Evolutionary conservation across 2,888 invertebrate genomes (phyloP).

Genomic region (Chrysomela aeneicollis): DNA sequence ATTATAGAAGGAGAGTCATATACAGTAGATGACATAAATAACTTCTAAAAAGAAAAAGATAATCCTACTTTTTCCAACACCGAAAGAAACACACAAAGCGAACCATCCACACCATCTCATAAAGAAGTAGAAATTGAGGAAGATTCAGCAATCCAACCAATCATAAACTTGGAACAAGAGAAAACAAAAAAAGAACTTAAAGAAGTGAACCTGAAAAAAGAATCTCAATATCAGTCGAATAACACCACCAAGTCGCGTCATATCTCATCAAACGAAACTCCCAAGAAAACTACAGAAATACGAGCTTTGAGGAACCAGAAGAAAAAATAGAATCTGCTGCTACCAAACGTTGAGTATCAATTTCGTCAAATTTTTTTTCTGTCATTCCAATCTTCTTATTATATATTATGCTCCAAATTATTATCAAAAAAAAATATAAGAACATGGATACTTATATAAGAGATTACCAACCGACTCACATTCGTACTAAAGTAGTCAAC

Average conservation of each 20-base stretch:
- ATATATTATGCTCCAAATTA: neutral
- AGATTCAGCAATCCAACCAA: conserved; percentile 10
- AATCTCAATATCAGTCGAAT: neutral
- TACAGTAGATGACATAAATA: conserved; percentile 3
- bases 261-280: conserved; percentile 16
- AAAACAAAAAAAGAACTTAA: neutral
- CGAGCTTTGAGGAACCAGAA: conserved; percentile 11
- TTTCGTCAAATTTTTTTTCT: neutral
- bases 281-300: conserved; percentile 3
- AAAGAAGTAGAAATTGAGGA: conserved; percentile 15
- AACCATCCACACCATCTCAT: conserved; percentile 8
- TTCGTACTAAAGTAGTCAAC: neutral
- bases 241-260: conserved; percentile 4
- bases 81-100: conserved; percentile 9
- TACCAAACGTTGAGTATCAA: neutral
- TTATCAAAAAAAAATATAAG: neutral
- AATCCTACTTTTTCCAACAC: neutral
- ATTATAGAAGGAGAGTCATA: conserved; percentile 13
- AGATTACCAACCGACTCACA: conserved; percentile 7
- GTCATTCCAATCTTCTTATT: neutral
- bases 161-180: conserved; percentile 3
- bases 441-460: conserved; percentile 1
- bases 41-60: conserved; percentile 2
- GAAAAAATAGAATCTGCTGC: conserved; percentile 9
- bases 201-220: neutral